phyloP scores from a whole-genome alignment of 2,797 vertebrate genomes.

The Darevskia mixta region DNA sequence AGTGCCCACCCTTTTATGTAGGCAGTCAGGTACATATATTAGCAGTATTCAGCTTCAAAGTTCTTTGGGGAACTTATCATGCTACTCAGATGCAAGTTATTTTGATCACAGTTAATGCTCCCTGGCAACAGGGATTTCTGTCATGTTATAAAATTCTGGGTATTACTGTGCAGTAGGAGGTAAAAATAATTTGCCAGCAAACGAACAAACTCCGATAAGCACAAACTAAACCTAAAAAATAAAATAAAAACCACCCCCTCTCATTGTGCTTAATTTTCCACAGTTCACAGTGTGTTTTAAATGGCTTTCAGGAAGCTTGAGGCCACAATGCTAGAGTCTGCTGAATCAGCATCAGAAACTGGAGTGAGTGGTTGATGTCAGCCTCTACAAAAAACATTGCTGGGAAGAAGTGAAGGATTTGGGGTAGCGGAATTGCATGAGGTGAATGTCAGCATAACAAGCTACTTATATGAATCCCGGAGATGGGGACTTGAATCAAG shows the following conservation, averaged over 20 bases:
- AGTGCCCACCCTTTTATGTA: neutral
- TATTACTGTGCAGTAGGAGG: neutral
- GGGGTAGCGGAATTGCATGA: neutral
- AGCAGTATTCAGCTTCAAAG: neutral
- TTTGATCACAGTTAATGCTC: neutral
- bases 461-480: neutral
- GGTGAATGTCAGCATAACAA: neutral
- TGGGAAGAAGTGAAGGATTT: neutral
- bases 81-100: neutral
- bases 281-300: slow-evolving; percentile 1
- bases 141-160: neutral
- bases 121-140: neutral
- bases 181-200: neutral
- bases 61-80: neutral
- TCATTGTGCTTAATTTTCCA: neutral
- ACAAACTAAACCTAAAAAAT: neutral
- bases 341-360: neutral
- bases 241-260: no score
- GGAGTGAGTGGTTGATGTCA: neutral
- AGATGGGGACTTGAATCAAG: neutral
- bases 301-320: slow-evolving; percentile 9
- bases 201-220: neutral
- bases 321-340: neutral
- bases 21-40: neutral
- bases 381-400: neutral